These are phyloP conservation scores for Chorisops tibialis DNA, from an alignment of 2,888 invertebrate genomes.

Conservation along the genomic window DNA sequence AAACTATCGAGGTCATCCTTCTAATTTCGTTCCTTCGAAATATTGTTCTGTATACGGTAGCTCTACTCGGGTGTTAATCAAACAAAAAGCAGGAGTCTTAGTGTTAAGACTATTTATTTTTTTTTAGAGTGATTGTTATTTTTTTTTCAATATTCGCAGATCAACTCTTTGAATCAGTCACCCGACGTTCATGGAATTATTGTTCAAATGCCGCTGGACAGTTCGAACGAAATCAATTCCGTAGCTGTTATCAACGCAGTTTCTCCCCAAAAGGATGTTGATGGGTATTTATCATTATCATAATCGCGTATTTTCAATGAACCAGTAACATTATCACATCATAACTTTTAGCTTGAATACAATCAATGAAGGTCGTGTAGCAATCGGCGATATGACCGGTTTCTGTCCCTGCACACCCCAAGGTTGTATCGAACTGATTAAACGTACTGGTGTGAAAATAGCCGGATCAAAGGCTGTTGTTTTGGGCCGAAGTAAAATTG, in stretches of 20 bases:
- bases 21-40: too few species aligned
- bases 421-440: constrained; percentile 90
- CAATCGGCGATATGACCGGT: constrained; percentile 83
- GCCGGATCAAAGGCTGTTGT: constrained; percentile 87
- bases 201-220: constrained; percentile 94
- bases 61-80: too few species aligned
- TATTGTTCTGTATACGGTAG: too few species aligned
- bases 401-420: constrained; percentile 96
- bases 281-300: constrained; percentile 68
- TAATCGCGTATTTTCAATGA: too few species aligned
- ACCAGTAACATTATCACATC: too few species aligned
- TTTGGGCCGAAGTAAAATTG: constrained; percentile 94
- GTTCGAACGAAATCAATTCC: constrained; percentile 75
- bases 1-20: too few species aligned
- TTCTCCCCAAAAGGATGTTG: constrained; percentile 87
- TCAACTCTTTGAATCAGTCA: constrained; percentile 70
- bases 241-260: constrained; percentile 85
- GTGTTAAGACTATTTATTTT: too few species aligned
- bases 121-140: too few species aligned
- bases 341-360: constrained; percentile 82
- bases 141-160: constrained; percentile 36
- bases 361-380: constrained; percentile 87
- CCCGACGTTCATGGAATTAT: constrained; percentile 89
- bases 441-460: constrained; percentile 71
- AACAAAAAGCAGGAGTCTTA: too few species aligned